Evolutionary conservation across 2,888 invertebrate species (phyloP).

Genomic region (Drosophila niveifrons): DNA sequence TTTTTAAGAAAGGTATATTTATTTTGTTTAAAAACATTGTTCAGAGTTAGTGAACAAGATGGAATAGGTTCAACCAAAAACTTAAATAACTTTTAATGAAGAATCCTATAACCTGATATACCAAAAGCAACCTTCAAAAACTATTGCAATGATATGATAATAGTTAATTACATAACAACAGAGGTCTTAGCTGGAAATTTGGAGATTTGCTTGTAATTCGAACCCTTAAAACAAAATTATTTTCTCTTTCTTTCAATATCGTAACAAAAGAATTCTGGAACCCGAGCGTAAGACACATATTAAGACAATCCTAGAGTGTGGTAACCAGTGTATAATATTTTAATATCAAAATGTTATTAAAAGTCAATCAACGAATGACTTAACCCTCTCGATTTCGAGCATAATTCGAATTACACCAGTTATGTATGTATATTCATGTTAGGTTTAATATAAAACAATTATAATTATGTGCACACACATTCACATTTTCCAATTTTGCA

Average conservation of each 20-base stretch:
- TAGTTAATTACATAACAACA: no score
- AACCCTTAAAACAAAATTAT: no score
- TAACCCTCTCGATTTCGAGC: neutral
- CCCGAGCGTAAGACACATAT: neutral
- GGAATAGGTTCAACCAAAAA: no score
- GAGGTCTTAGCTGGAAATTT: no score
- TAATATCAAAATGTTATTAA: slow-evolving; percentile 13
- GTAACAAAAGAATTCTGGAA: neutral
- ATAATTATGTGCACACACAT: slow-evolving; percentile 26
- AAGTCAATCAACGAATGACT: slow-evolving; percentile 6
- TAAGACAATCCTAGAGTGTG: neutral
- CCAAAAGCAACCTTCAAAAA: no score
- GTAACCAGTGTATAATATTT: slow-evolving; percentile 12
- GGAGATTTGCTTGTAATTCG: no score
- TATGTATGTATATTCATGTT: slow-evolving; percentile 11
- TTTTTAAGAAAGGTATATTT: no score
- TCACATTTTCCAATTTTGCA: slow-evolving; percentile 38
- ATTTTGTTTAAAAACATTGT: no score
- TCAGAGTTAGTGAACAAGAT: no score
- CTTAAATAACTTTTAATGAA: no score
- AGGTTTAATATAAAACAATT: slow-evolving; percentile 21
- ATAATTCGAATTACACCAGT: slow-evolving; percentile 6
- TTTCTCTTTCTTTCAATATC: neutral
- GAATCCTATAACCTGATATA: no score
- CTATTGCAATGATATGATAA: no score